A percentile compares a stretch with the other conserved stretches of the same genome.
Evolutionary conservation across 1,140 invertebrate species (phyloP).

Genomic region (Bombus superbus): DNA sequence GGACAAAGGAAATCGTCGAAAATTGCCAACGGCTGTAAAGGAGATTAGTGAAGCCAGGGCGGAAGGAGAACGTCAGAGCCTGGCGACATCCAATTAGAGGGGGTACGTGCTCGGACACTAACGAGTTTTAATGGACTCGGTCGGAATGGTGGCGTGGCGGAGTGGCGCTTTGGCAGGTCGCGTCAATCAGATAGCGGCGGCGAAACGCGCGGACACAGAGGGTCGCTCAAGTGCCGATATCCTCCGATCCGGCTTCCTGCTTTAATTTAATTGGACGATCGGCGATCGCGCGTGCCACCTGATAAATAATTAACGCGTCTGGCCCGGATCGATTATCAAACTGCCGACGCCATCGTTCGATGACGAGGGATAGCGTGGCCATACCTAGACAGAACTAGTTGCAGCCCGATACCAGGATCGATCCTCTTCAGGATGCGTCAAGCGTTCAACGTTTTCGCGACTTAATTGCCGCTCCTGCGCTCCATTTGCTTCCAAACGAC

Average conservation of each 20-base stretch:
- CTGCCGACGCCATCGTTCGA: conserved; percentile 27
- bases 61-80: conserved; percentile 16
- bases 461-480: neutral
- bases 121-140: conserved; percentile 68
- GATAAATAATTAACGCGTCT: conserved; percentile 75
- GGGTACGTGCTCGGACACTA: conserved; percentile 57
- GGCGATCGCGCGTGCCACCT: conserved; percentile 72
- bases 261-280: conserved; percentile 74
- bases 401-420: neutral
- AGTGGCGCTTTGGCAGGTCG: conserved; percentile 66
- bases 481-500: conserved; percentile 6
- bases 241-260: conserved; percentile 69
- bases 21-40: conserved; percentile 8
- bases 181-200: conserved; percentile 68
- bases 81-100: conserved; percentile 59
- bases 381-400: neutral
- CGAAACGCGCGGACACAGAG: conserved; percentile 61
- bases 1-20: neutral
- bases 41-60: neutral
- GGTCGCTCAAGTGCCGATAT: conserved; percentile 68
- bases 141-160: conserved; percentile 53
- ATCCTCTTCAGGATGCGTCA: neutral
- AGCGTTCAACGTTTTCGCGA: neutral
- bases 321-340: conserved; percentile 70
- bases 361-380: neutral